These are phyloP conservation scores for Drosophila sordidapex DNA, from an alignment of 2,888 invertebrate species.

Conservation along the genomic window DNA sequence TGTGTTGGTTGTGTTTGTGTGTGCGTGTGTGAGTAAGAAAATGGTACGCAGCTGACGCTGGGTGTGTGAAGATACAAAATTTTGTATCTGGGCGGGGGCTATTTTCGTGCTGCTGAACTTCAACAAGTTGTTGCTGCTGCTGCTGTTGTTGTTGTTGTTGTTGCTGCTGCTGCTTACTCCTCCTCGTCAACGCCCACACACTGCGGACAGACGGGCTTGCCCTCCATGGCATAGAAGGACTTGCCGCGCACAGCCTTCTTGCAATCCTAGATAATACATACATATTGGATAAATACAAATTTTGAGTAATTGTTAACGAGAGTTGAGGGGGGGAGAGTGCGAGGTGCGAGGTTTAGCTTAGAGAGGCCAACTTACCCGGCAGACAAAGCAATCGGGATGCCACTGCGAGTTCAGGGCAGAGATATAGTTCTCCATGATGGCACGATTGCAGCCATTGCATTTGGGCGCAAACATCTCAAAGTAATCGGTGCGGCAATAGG, in stretches of 20 bases:
- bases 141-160: constrained; percentile 8
- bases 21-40: constrained; percentile 32
- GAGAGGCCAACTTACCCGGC: constrained; percentile 91
- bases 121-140: constrained; percentile 51
- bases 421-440: constrained; percentile 99
- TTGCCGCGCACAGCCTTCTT: constrained; percentile 96
- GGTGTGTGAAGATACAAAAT: constrained; percentile 26
- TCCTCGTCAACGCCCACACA: constrained; percentile 97
- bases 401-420: constrained; percentile 98
- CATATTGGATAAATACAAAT: constrained; percentile 66
- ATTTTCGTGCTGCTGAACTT: constrained; percentile 66
- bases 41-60: constrained; percentile 61
- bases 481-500: constrained; percentile 98
- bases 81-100: constrained; percentile 54
- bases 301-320: not conserved
- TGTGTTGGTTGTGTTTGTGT: not conserved
- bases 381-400: constrained; percentile 99
- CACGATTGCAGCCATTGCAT: constrained; percentile 97
- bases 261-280: constrained; percentile 91
- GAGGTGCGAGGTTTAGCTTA: no score
- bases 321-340: not conserved
- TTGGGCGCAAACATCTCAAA: constrained; percentile 99
- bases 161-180: constrained; percentile 84
- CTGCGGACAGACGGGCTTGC: constrained; percentile 97
- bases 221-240: constrained; percentile 98